Evolutionary conservation across 2,888 invertebrate genomes (phyloP).

Genomic region (Dryobotodes eremita): DNA sequence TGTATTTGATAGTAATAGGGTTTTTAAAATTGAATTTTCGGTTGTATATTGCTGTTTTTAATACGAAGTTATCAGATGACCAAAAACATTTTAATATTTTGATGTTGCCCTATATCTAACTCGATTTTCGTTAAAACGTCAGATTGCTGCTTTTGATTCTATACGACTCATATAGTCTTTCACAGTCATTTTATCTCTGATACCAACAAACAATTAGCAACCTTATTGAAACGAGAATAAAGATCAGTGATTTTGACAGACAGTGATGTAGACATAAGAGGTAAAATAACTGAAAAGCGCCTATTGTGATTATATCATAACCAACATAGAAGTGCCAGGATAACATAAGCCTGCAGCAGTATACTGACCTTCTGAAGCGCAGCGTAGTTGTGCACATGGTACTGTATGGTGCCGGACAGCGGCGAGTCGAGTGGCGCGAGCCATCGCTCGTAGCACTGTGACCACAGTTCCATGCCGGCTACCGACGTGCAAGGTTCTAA

Average conservation of each 20-base stretch:
- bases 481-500: conserved; percentile 89
- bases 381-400: conserved; percentile 68
- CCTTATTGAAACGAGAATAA: not conserved
- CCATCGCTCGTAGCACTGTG: conserved; percentile 97
- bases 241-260: not conserved
- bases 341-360: not conserved
- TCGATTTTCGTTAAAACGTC: too few relatives aligned
- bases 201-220: not conserved
- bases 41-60: too few relatives aligned
- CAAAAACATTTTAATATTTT: too few relatives aligned
- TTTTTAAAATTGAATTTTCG: too few relatives aligned
- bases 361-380: conserved; percentile 58
- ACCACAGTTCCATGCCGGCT: conserved; percentile 94
- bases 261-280: not conserved
- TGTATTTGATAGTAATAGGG: too few relatives aligned
- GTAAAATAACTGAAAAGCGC: not conserved
- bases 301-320: not conserved
- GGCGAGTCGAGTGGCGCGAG: conserved; percentile 95
- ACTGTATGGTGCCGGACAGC: conserved; percentile 92
- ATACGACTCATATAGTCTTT: too few relatives aligned
- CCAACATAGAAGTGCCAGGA: conserved; percentile 24
- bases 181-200: not conserved
- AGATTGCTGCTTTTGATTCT: too few relatives aligned
- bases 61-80: too few relatives aligned
- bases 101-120: too few relatives aligned